Base-by-base conservation (phyloP, 2,113 vertebrate genomes). In the Bufo gargarizans region DNA sequence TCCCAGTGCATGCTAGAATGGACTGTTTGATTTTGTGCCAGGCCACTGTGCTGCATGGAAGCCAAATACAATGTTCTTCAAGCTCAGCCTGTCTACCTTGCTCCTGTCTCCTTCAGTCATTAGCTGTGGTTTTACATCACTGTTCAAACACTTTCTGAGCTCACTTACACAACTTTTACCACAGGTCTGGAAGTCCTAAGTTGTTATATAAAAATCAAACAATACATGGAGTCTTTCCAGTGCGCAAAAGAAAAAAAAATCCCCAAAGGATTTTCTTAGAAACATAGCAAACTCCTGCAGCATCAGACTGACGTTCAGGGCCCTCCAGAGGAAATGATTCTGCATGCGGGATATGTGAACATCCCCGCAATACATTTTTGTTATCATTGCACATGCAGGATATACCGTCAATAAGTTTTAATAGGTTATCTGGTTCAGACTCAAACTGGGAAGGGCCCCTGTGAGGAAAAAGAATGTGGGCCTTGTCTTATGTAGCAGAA, bases 41-140 rank as follows among this genome's bases (percentile, higher is more conserved):
- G 91, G 91, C 92, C 91, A 94, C 94, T 95, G 94, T 92, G 90
- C 93, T 94, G 91, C 92, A 93, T 95, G 90, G 90, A 94, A 93
- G 94, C 94, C 95, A 96, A 96, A 94, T 95, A 94, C 90, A 92
- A 92, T 95, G 93, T 94, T 95, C 94, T 95, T 95, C 93, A 94
- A 95, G 91, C 86, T 90, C 91, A 93, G 89, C 93, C 94, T 94
- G 94, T 95, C 93, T 93, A 95, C 93, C 94, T 94, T 94, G 90
- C 92, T 95, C 92, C 94, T 94, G 95, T 95, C 95, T 96, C 94
- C 94, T 94, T 89, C 92, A 95, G 93, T 93, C 93, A 94, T 95
- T 95, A 94, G 91, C 93, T 95, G 94, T 94, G 95, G 95, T 94
- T 95, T 96, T 93, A 93, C 91, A 95, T 95, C 91, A 91, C 93